Conservation (phyloP, 1,140 invertebrate species). For the Artemia franciscana region DNA sequence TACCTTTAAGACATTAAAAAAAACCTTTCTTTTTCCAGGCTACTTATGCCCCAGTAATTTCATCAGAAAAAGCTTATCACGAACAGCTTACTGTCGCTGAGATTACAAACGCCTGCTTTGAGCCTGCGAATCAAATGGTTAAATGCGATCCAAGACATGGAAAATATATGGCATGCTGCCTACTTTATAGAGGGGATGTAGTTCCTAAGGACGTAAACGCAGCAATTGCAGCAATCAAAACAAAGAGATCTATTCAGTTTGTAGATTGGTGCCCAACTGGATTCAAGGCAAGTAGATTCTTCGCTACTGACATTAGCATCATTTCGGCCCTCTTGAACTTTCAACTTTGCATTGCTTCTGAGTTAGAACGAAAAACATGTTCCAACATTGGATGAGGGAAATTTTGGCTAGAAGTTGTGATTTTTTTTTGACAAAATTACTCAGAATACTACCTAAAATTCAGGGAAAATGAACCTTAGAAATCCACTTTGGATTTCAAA, state of each 20-base stretch:
- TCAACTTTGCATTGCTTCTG: no score
- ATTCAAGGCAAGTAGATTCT: constrained; percentile 29
- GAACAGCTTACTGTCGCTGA: constrained; percentile 17
- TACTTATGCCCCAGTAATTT: constrained; percentile 22
- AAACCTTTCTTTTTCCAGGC: constrained; percentile 7
- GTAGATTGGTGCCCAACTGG: constrained; percentile 46
- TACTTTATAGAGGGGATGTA: constrained; percentile 39
- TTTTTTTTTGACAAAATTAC: no score
- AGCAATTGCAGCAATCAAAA: constrained; percentile 27
- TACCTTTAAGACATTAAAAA: no score
- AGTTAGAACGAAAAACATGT: no score
- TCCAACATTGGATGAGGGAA: no score
- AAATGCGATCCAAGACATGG: constrained; percentile 34
- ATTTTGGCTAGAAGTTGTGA: no score
- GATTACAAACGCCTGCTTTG: constrained; percentile 18
- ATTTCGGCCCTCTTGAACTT: no score
- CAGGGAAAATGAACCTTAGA: no score
- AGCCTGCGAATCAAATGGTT: constrained; percentile 20
- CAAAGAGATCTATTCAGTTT: constrained; percentile 27
- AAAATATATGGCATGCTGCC: constrained; percentile 45
- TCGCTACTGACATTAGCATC: no score
- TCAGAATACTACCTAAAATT: no score
- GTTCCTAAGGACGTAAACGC: constrained; percentile 29
- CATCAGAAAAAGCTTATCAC: constrained; percentile 22
- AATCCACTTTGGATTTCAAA: no score